Evolutionary conservation across 2,888 invertebrate genomes (phyloP).

Genomic region (Drosophila antonietae): DNA sequence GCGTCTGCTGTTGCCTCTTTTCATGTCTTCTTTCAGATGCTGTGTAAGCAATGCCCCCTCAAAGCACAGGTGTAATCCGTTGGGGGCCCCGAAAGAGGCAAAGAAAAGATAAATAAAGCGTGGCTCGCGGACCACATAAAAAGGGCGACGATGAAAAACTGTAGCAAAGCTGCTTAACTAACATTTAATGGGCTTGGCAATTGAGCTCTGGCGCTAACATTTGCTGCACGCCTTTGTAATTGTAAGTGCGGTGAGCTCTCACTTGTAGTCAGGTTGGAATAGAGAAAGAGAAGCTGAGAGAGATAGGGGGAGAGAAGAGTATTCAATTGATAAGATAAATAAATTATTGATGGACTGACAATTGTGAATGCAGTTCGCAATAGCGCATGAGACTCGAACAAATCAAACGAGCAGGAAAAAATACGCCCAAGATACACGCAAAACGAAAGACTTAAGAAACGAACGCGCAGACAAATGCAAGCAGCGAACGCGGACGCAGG

Average conservation of each 20-base stretch:
- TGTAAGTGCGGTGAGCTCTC: conserved; percentile 23
- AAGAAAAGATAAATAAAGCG: conserved; percentile 15
- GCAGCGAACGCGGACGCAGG: conserved; percentile 29
- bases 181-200: conserved; percentile 59
- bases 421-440: conserved; percentile 44
- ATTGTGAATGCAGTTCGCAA: conserved; percentile 26
- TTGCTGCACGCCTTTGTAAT: conserved; percentile 55
- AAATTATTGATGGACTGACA: conserved; percentile 31
- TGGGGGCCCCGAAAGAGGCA: conserved; percentile 24
- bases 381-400: conserved; percentile 29
- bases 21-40: conserved; percentile 46
- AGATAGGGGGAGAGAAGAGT: neutral
- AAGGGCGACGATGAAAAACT: conserved; percentile 33
- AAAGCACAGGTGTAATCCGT: conserved; percentile 69
- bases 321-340: conserved; percentile 23
- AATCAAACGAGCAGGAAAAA: conserved; percentile 46
- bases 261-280: conserved; percentile 3
- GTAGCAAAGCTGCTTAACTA: conserved; percentile 72
- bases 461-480: conserved; percentile 60
- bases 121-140: conserved; percentile 28
- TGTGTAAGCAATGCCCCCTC: conserved; percentile 45
- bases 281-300: neutral
- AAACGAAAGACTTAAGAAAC: conserved; percentile 76
- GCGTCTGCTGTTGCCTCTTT: conserved; percentile 47
- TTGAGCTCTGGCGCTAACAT: conserved; percentile 74